These are phyloP conservation scores for Erpetoichthys calabaricus DNA, from an alignment of 2,797 vertebrate species.

Conservation along the genomic window DNA sequence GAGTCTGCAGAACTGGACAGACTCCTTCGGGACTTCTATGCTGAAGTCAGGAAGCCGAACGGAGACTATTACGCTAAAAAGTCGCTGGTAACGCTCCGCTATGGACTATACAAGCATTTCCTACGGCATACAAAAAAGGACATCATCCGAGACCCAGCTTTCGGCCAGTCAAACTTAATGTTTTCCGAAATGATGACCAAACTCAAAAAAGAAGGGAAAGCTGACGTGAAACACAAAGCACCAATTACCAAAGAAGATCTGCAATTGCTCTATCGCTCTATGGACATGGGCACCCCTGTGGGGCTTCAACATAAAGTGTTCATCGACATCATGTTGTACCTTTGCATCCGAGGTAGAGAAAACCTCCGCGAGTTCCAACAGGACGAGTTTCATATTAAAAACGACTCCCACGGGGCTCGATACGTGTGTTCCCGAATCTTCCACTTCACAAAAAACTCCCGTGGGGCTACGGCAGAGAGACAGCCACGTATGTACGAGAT, in stretches of 20 bases:
- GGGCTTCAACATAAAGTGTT: conserved; percentile 1
- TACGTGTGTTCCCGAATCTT: not conserved
- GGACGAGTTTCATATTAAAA: not conserved
- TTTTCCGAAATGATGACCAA: not conserved
- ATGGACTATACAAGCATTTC: conserved; percentile 1
- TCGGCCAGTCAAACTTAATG: not conserved
- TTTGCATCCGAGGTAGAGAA: not conserved
- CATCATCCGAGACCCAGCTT: not conserved
- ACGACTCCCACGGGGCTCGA: not conserved
- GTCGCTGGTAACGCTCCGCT: not conserved
- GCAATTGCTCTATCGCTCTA: not conserved
- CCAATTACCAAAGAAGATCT: not conserved
- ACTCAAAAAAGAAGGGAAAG: not conserved
- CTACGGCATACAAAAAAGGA: not conserved
- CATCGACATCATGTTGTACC: not conserved
- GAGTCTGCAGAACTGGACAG: not conserved
- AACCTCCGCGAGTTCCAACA: not conserved
- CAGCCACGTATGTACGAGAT: not conserved
- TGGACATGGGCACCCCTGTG: not conserved
- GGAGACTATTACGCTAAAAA: conserved; percentile 1
- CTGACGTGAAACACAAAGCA: not conserved
- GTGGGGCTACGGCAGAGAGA: not conserved
- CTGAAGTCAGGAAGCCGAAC: not conserved
- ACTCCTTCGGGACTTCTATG: not conserved
- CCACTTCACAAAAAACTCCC: not conserved